Conservation (phyloP, 2,797 vertebrate genomes). For the Xenops minutus region DNA sequence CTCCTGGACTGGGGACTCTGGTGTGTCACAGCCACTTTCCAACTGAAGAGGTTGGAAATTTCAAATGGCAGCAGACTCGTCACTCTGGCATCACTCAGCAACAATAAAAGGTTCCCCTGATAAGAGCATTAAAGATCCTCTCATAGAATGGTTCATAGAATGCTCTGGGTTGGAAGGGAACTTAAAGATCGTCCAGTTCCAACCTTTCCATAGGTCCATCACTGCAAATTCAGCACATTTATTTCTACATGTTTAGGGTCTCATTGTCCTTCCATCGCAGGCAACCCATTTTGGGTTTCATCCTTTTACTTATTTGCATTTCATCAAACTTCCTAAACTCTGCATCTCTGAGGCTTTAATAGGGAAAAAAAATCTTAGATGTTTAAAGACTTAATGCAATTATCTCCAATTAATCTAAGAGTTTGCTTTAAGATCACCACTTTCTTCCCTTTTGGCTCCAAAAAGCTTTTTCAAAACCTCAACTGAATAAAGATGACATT, state of each 20-base stretch:
- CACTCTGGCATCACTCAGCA: background rate
- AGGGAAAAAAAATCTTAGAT: background rate
- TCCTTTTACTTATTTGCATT: background rate
- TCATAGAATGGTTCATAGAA: background rate
- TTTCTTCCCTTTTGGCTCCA: background rate
- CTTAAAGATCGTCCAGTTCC: background rate
- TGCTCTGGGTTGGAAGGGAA: background rate
- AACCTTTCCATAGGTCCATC: background rate
- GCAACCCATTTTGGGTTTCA: background rate
- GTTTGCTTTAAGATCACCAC: background rate
- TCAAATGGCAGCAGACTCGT: background rate
- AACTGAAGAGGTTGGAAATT: background rate
- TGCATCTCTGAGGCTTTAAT: background rate
- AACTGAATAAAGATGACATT: background rate
- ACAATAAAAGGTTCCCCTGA: background rate
- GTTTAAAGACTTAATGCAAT: background rate
- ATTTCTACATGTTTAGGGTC: background rate
- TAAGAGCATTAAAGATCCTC: background rate
- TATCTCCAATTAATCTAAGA: background rate
- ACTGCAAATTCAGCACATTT: background rate
- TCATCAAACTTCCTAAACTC: background rate
- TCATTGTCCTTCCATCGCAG: background rate
- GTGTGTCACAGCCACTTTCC: background rate
- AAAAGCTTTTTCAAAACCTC: background rate
- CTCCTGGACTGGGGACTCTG: background rate